Percentiles rank a stretch among this genome's conserved stretches.
Conservation (phyloP, 37 sponge, comb jelly and placozoan genomes). For the Axinella damicornis region DNA sequence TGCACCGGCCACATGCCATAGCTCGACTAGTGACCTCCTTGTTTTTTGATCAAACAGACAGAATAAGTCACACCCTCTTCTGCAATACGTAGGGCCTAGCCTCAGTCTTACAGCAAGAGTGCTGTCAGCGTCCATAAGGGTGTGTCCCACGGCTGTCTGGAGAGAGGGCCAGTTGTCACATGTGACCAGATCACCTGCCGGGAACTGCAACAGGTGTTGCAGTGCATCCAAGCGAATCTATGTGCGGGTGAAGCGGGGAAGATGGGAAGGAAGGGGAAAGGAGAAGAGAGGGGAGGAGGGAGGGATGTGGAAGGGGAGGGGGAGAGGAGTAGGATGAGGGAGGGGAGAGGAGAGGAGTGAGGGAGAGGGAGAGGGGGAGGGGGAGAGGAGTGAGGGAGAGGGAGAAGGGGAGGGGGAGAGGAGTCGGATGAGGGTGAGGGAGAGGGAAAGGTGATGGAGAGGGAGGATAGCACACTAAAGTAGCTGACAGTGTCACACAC, state of each 20-base stretch:
- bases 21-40: too few species aligned
- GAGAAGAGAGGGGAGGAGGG: not conserved
- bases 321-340: not conserved
- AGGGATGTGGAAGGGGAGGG: not conserved
- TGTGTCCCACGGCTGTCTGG: constrained; percentile 31
- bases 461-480: not conserved
- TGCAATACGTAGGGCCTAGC: too few species aligned
- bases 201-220: constrained; percentile 65
- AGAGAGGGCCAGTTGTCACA: constrained; percentile 72
- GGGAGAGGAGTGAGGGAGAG: not conserved
- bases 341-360: not conserved
- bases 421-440: not conserved
- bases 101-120: constrained; percentile 59
- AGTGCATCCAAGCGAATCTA: constrained; percentile 71
- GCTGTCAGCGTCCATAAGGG: constrained; percentile 51
- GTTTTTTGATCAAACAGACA: too few species aligned
- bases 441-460: not conserved
- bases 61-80: too few species aligned
- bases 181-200: constrained; percentile 70
- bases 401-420: not conserved
- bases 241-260: not conserved
- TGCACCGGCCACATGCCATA: too few species aligned
- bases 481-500: not conserved
- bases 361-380: not conserved
- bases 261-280: not conserved